Conservation (phyloP, 1,140 invertebrate genomes). For the Macrocentrus cingulum region DNA sequence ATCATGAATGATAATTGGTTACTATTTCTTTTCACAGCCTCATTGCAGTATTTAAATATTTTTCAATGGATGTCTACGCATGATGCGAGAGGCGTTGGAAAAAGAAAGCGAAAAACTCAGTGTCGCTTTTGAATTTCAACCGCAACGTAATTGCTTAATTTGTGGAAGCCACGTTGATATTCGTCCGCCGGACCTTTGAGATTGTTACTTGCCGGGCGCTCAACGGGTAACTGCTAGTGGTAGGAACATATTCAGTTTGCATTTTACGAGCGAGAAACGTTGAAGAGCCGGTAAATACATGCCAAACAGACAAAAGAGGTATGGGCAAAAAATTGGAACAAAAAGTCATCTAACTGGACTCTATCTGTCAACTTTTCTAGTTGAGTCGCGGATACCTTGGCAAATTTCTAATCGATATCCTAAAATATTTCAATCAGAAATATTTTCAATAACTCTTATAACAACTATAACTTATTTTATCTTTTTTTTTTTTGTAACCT, state of each 20-base stretch:
- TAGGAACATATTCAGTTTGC: slow-evolving; percentile 47
- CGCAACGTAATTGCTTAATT: slow-evolving; percentile 58
- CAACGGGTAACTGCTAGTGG: slow-evolving; percentile 20
- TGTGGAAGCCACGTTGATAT: slow-evolving; percentile 41
- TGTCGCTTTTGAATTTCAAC: slow-evolving; percentile 24
- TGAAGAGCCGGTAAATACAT: slow-evolving; percentile 38
- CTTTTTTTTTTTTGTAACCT: no score
- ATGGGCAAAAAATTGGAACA: slow-evolving; percentile 26
- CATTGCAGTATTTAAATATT: no score
- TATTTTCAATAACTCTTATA: no score
- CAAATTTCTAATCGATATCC: no score
- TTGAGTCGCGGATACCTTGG: no score
- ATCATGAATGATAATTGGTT: no score
- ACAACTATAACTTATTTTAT: no score
- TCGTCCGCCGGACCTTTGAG: slow-evolving; percentile 25
- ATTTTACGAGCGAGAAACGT: slow-evolving; percentile 47
- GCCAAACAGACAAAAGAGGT: slow-evolving; percentile 35
- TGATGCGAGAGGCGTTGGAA: slow-evolving; percentile 9
- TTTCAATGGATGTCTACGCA: no score
- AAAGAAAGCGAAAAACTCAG: slow-evolving; percentile 20
- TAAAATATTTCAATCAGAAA: no score
- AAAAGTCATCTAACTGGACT: slow-evolving; percentile 8
- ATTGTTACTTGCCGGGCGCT: slow-evolving; percentile 13
- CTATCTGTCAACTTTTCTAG: no score
- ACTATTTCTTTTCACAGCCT: no score